Percentiles rank a stretch among this genome's conserved stretches.
phyloP scores from a whole-genome alignment of 2,113 vertebrate genomes.

The Neolamprologus fasciatus region DNA sequence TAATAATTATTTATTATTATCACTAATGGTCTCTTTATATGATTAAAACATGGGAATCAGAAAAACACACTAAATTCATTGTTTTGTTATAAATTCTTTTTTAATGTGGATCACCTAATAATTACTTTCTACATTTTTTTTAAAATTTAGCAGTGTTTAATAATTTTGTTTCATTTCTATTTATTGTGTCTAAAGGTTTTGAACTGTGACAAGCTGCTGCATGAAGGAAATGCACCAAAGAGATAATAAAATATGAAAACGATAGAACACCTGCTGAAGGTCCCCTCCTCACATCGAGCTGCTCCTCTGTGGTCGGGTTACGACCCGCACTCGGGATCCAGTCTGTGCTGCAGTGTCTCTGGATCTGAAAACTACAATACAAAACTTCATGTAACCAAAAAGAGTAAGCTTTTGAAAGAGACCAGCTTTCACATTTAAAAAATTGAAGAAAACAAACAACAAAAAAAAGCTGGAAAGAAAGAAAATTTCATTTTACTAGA shows the following conservation, averaged over 20 bases:
- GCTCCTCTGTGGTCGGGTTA: background rate
- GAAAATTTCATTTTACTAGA: rapidly evolving
- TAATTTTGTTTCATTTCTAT: background rate
- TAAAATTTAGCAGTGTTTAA: background rate
- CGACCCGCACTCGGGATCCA: rapidly evolving
- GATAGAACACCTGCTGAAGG: background rate
- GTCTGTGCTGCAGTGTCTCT: background rate
- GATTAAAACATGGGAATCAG: background rate
- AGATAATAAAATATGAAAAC: background rate
- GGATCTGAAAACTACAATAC: background rate
- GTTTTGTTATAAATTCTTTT: background rate
- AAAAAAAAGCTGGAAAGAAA: background rate
- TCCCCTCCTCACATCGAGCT: background rate
- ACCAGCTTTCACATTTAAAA: background rate
- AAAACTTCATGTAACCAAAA: background rate
- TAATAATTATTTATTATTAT: background rate
- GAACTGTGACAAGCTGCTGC: background rate
- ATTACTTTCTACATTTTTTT: background rate
- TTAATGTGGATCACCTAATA: background rate
- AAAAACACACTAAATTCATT: background rate
- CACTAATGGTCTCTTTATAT: background rate
- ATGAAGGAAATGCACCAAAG: background rate
- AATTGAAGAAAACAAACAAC: background rate
- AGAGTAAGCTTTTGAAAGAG: background rate
- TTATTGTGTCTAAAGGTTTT: background rate